These are phyloP conservation scores for Adelosebastes latens DNA, from an alignment of 2,797 vertebrate genomes.

Conservation along the genomic window DNA sequence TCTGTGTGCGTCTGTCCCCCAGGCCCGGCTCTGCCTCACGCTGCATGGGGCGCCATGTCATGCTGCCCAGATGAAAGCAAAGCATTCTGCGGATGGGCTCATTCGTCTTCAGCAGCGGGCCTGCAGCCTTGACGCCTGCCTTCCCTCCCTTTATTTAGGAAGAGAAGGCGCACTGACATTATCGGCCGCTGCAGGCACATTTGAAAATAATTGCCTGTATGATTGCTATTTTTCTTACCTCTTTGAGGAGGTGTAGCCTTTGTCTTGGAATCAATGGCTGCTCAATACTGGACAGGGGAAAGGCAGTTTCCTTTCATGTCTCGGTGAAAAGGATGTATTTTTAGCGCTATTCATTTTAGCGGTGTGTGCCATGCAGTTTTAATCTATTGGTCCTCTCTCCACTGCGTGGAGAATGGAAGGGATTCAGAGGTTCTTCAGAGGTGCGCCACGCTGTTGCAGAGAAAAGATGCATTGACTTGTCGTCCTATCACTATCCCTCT, in stretches of 20 bases:
- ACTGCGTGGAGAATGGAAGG: slow-evolving; percentile 70
- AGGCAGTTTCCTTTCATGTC: slow-evolving; percentile 85
- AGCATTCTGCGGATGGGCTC: slow-evolving; percentile 75
- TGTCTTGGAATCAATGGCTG: slow-evolving; percentile 85
- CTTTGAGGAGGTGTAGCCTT: slow-evolving; percentile 85
- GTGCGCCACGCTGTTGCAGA: slow-evolving; percentile 69
- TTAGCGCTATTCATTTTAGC: slow-evolving; percentile 82
- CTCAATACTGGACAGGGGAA: slow-evolving; percentile 84
- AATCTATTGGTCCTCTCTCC: slow-evolving; percentile 79
- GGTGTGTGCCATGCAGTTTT: slow-evolving; percentile 81
- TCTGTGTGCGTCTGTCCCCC: slow-evolving; percentile 61
- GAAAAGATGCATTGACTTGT: slow-evolving; percentile 80
- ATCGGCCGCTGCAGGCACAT: slow-evolving; percentile 84
- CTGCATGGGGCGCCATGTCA: slow-evolving; percentile 76
- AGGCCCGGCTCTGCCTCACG: slow-evolving; percentile 70
- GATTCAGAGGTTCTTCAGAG: slow-evolving; percentile 76
- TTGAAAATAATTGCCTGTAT: slow-evolving; percentile 86
- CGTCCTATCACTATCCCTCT: slow-evolving; percentile 76
- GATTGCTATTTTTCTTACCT: slow-evolving; percentile 85
- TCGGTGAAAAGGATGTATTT: slow-evolving; percentile 83
- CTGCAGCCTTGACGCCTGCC: slow-evolving; percentile 74
- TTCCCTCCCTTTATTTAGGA: slow-evolving; percentile 79
- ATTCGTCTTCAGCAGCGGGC: slow-evolving; percentile 78
- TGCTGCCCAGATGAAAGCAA: slow-evolving; percentile 78
- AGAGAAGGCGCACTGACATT: slow-evolving; percentile 81